Conservation (phyloP, 2,113 vertebrate genomes). For the Typhlomys cinereus region DNA sequence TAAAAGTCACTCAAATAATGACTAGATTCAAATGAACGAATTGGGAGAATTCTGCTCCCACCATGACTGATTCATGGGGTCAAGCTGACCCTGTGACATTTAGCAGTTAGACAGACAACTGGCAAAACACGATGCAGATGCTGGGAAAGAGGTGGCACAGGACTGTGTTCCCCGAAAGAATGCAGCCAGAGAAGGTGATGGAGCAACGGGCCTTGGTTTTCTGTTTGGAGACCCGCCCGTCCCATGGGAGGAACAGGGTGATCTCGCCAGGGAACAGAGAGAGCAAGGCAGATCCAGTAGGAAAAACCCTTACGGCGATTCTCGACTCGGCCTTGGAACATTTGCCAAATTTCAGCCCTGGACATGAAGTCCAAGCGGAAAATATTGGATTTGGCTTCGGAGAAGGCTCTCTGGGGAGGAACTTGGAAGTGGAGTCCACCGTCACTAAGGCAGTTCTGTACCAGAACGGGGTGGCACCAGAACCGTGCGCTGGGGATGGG, state of each 20-base stretch:
- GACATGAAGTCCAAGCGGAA: not conserved
- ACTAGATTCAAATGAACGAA: not conserved
- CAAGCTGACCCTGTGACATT: not conserved
- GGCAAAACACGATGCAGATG: not conserved
- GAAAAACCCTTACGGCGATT: not conserved
- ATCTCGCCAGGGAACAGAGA: not conserved
- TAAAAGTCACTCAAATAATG: not conserved
- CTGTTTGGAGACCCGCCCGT: not conserved
- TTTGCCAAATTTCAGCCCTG: not conserved
- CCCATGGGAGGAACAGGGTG: not conserved
- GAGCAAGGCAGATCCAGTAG: not conserved
- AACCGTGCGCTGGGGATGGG: not conserved
- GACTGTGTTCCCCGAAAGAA: not conserved
- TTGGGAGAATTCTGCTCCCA: not conserved
- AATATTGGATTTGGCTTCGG: not conserved
- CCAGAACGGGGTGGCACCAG: not conserved
- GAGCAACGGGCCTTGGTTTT: not conserved
- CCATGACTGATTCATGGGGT: not conserved
- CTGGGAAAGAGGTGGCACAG: not conserved
- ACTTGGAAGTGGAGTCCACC: not conserved
- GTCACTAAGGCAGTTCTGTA: not conserved
- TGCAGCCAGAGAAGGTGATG: not conserved
- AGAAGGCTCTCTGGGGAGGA: not conserved
- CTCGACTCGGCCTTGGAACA: not conserved
- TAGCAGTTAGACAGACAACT: not conserved